A percentile compares a stretch with the other conserved stretches of the same genome.
These are phyloP conservation scores for Oenanthe oenanthe DNA, from an alignment of 2,113 vertebrate species.

Conservation along the genomic window DNA sequence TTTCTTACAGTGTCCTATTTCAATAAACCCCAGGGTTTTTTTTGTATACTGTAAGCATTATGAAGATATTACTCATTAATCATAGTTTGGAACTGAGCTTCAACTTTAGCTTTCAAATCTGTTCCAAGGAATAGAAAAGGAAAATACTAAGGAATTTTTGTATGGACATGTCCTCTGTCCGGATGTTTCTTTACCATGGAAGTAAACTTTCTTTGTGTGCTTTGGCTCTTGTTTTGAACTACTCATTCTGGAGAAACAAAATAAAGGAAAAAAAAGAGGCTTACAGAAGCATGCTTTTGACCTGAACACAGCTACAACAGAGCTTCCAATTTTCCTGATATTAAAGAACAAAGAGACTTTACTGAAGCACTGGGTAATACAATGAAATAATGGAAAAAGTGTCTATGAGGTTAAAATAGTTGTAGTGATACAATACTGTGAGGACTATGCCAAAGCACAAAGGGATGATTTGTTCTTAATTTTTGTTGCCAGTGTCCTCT, in stretches of 20 bases:
- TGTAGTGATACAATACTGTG: neutral
- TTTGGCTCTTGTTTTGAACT: neutral
- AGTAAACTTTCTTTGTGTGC: neutral
- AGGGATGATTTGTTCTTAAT: neutral
- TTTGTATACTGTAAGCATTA: neutral
- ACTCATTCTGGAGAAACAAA: neutral
- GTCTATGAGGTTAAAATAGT: conserved; percentile 2
- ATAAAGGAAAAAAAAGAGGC: neutral
- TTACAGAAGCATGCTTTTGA: neutral
- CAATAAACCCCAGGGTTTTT: neutral
- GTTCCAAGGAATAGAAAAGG: neutral
- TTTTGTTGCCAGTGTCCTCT: conserved; percentile 23
- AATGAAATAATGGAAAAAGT: conserved; percentile 52
- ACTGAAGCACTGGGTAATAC: conserved; percentile 17
- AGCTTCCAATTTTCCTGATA: neutral
- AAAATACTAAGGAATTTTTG: neutral
- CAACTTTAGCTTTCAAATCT: neutral
- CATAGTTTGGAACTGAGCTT: neutral
- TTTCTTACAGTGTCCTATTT: neutral
- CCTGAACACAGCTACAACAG: neutral
- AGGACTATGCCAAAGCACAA: neutral
- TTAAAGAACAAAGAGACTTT: conserved; percentile 16
- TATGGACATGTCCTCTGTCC: neutral
- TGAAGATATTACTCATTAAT: neutral
- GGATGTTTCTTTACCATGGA: neutral